Percentiles rank a stretch among this genome's conserved stretches.
phyloP scores from a whole-genome alignment of 2,888 invertebrate genomes.

The Hetaerina titia region DNA sequence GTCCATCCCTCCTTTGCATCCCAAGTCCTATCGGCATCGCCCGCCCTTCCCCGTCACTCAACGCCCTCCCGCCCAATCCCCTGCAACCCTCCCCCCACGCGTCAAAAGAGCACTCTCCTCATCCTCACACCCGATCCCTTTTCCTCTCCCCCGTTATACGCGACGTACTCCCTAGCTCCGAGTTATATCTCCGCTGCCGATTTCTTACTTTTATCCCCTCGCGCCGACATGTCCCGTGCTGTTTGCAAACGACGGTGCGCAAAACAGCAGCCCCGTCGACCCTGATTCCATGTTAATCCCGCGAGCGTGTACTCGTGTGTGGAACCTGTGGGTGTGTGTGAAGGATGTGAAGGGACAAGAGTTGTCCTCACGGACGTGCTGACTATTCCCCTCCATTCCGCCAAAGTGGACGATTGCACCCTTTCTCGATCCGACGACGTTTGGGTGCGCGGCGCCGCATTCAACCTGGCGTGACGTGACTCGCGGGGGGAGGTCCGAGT shows the following conservation, averaged over 20 bases:
- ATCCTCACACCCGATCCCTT: not conserved
- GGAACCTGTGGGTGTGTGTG: not conserved
- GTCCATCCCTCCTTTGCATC: too few species aligned
- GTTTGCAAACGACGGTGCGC: not conserved
- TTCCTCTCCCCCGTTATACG: constrained; percentile 69
- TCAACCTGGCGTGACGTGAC: not conserved
- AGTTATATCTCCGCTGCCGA: constrained; percentile 72
- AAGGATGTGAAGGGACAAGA: not conserved
- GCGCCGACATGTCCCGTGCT: constrained; percentile 44
- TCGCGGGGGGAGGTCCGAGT: too few species aligned
- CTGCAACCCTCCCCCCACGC: too few species aligned
- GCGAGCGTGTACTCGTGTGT: not conserved
- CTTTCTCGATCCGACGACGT: not conserved
- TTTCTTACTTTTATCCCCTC: constrained; percentile 44
- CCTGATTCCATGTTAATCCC: not conserved
- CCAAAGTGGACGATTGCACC: not conserved
- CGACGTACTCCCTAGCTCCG: constrained; percentile 72
- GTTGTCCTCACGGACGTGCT: not conserved
- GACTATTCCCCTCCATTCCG: not conserved
- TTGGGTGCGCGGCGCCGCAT: not conserved
- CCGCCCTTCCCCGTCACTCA: too few species aligned
- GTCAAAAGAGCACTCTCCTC: not conserved
- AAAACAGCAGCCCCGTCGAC: not conserved
- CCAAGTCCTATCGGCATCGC: too few species aligned
- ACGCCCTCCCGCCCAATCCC: not conserved